phyloP scores from a whole-genome alignment of 2,113 vertebrate genomes.

The Papio anubis region DNA sequence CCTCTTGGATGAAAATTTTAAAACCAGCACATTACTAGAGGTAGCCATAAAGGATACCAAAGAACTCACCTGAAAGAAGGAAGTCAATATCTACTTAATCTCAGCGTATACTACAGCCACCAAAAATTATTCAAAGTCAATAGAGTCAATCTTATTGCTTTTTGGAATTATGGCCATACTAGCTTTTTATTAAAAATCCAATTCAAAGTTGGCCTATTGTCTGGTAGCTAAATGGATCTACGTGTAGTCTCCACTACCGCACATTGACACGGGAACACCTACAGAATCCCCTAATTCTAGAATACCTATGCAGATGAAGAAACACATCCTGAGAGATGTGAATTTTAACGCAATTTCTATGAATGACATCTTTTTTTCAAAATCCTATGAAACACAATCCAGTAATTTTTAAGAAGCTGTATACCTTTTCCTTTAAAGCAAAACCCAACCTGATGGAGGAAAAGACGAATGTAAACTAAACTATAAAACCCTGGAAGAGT shows the following conservation, averaged over 20 bases:
- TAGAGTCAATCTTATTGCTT: background rate
- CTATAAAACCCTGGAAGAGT: no score
- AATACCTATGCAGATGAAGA: background rate
- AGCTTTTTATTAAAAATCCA: no score
- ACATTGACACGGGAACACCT: background rate
- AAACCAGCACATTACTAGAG: no score
- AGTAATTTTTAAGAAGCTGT: background rate
- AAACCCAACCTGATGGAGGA: no score
- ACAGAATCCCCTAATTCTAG: no score
- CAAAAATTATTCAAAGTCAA: background rate
- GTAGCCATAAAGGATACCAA: no score
- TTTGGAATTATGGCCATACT: no score
- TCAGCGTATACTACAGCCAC: no score
- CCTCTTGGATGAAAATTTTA: background rate
- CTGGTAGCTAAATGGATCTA: background rate
- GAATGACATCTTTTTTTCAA: background rate
- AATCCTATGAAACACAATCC: background rate
- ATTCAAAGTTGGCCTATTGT: background rate
- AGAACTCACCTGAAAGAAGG: no score
- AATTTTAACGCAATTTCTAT: background rate
- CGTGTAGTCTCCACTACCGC: no score
- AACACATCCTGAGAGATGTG: background rate
- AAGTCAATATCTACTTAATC: background rate
- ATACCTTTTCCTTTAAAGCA: no score
- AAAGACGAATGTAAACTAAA: no score